Evolutionary conservation across 2,888 invertebrate genomes (phyloP).

Genomic region (Euproctis similis): DNA sequence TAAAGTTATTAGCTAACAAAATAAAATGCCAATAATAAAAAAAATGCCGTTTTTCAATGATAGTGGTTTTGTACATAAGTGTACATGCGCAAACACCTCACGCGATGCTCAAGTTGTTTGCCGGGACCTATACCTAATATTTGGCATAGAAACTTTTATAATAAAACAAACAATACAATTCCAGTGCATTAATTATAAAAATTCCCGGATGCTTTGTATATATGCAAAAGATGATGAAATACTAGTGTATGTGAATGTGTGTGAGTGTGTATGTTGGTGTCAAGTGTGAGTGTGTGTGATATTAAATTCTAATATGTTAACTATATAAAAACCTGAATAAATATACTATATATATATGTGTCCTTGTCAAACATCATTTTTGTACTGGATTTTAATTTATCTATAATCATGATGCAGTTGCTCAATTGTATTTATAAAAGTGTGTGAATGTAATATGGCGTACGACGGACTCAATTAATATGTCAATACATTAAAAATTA

Average conservation of each 20-base stretch:
- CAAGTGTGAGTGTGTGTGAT: slow-evolving; percentile 15
- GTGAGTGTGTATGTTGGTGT: no score
- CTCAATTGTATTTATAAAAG: slow-evolving; percentile 22
- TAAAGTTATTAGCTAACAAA: no score
- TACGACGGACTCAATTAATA: slow-evolving; percentile 7
- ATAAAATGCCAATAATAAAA: no score
- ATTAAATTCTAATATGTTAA: slow-evolving; percentile 10
- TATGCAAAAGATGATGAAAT: slow-evolving; percentile 27
- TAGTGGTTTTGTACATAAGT: no score
- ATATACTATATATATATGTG: slow-evolving; percentile 36
- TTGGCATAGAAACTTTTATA: slow-evolving; percentile 11
- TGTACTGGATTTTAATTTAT: slow-evolving; percentile 33
- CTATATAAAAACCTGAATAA: slow-evolving; percentile 36
- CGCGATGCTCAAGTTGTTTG: no score
- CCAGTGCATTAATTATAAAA: slow-evolving; percentile 13
- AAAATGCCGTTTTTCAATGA: no score
- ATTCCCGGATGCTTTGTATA: slow-evolving; percentile 19
- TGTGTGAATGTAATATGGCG: no score
- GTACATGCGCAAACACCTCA: no score
- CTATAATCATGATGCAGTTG: slow-evolving; percentile 29
- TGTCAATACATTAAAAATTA: slow-evolving; percentile 10
- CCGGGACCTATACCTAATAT: slow-evolving; percentile 8
- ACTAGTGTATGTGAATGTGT: no score
- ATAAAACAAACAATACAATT: slow-evolving; percentile 16
- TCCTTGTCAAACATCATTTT: slow-evolving; percentile 36